A percentile compares a stretch with the other conserved stretches of the same genome.
Evolutionary conservation across 2,888 invertebrate genomes (phyloP).

Genomic region (Helleia helle): DNA sequence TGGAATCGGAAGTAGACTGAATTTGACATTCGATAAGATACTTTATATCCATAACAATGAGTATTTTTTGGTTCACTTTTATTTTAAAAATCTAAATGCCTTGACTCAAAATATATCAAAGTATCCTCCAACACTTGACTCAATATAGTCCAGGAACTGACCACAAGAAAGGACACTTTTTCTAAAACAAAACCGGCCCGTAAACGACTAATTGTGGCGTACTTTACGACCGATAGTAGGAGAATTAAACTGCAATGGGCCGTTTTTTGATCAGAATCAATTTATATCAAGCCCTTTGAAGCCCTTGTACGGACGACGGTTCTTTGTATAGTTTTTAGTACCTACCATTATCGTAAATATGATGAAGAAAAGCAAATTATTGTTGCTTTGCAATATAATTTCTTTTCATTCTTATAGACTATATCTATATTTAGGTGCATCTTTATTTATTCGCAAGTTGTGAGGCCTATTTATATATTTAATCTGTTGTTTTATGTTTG

Average conservation of each 20-base stretch:
- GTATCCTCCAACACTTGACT: no score
- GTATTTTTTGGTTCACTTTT: no score
- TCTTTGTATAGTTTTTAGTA: conserved; percentile 19
- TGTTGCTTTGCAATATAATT: not conserved
- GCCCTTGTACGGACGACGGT: conserved; percentile 45
- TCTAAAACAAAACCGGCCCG: conserved; percentile 46
- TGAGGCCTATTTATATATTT: no score
- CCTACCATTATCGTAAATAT: conserved; percentile 2
- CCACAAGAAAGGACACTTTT: not conserved
- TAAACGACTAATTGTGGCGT: conserved; percentile 63
- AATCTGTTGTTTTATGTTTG: no score
- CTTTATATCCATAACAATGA: no score
- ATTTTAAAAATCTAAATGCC: no score
- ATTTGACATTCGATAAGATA: no score
- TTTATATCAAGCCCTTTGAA: conserved; percentile 47
- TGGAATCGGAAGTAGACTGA: no score
- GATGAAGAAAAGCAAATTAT: not conserved
- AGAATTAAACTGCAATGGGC: conserved; percentile 55
- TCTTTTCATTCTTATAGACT: no score
- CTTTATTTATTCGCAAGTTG: no score
- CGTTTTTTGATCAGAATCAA: conserved; percentile 50
- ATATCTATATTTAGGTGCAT: no score
- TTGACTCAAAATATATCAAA: no score
- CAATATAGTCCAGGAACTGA: not conserved
- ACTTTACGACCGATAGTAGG: conserved; percentile 51